phyloP scores from a whole-genome alignment of 2,797 vertebrate genomes.

The Hemibagrus guttatus region DNA sequence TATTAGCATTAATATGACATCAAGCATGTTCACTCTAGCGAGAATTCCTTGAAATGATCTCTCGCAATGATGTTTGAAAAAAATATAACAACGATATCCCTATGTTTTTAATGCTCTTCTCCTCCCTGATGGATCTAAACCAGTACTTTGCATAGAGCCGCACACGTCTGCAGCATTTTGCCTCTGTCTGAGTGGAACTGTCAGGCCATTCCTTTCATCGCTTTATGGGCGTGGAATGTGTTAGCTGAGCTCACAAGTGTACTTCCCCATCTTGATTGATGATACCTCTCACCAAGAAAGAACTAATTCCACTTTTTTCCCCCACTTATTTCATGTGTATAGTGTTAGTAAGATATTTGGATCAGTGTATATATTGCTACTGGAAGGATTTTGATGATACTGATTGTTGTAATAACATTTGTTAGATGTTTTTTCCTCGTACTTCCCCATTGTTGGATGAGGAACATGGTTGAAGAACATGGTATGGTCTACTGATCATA shows the following conservation, averaged over 20 bases:
- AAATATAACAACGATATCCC: not conserved
- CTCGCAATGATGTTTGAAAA: not conserved
- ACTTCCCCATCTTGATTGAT: not conserved
- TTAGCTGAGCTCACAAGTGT: constrained; percentile 6
- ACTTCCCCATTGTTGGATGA: not conserved
- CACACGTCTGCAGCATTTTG: constrained; percentile 3
- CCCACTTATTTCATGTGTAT: not conserved
- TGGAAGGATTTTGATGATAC: not conserved
- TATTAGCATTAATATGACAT: not conserved
- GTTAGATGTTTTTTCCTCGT: not conserved
- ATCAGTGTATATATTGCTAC: not conserved
- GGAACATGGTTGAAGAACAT: not conserved
- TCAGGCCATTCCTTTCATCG: not conserved
- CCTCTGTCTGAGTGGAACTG: constrained; percentile 9
- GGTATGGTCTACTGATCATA: constrained; percentile 1
- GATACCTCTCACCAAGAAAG: not conserved
- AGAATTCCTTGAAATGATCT: not conserved
- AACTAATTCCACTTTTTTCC: not conserved
- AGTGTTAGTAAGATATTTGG: not conserved
- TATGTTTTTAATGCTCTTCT: constrained; percentile 11
- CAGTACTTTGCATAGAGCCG: constrained; percentile 28
- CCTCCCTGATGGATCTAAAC: not conserved
- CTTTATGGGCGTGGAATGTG: constrained; percentile 26
- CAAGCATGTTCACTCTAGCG: not conserved
- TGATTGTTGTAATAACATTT: not conserved